phyloP scores from a whole-genome alignment of 2,797 vertebrate genomes.

The Labeo calbasu region DNA sequence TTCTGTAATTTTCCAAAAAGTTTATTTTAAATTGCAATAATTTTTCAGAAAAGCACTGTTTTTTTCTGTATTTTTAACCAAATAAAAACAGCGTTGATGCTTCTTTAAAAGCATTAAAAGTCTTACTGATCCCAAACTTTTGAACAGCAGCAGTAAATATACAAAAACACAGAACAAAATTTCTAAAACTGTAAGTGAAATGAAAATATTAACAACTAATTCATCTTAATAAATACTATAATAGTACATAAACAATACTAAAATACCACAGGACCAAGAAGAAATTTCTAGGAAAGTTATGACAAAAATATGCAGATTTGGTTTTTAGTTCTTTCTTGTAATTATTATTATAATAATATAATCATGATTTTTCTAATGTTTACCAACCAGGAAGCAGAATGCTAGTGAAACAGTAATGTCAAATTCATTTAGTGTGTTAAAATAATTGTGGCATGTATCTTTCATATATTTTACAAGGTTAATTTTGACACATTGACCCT shows the following conservation, averaged over 20 bases:
- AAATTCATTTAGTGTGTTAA: background rate
- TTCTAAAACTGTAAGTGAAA: too few species aligned
- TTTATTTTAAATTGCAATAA: too few species aligned
- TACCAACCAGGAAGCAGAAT: background rate
- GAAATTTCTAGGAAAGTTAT: background rate
- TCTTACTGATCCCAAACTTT: too few species aligned
- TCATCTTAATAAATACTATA: background rate
- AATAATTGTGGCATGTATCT: background rate
- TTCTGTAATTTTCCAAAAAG: too few species aligned
- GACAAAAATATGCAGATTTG: background rate
- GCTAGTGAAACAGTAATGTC: background rate
- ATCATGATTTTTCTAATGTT: background rate
- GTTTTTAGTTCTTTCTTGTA: background rate
- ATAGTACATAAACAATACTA: background rate
- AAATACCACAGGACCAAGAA: background rate
- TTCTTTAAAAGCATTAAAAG: too few species aligned
- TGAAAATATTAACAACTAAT: too few species aligned
- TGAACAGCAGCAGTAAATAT: too few species aligned
- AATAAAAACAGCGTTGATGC: too few species aligned
- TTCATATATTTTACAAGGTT: background rate
- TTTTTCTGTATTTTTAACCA: too few species aligned
- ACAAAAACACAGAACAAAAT: too few species aligned
- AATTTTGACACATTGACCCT: background rate
- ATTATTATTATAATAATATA: background rate
- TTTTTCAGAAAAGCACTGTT: too few species aligned